Conservation (phyloP, 2,113 vertebrate genomes). For the Synodontis membranacea region DNA sequence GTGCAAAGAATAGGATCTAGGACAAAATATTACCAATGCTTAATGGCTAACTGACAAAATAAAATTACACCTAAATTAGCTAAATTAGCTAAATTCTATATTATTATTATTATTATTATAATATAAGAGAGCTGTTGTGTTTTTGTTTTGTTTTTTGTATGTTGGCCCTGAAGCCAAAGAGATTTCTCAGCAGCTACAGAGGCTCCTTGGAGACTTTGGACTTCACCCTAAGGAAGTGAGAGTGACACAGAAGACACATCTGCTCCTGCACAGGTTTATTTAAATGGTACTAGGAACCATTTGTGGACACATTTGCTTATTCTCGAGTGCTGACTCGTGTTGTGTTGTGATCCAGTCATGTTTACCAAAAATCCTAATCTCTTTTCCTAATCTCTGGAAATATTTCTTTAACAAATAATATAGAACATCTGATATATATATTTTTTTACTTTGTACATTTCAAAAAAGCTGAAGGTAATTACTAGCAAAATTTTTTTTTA, state of each 20-base stretch:
- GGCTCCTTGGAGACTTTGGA: not conserved
- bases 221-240: not conserved
- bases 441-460: not conserved
- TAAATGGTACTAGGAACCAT: not conserved
- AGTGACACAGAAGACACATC: not conserved
- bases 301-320: not conserved
- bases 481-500: not conserved
- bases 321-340: not conserved
- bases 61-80: not conserved
- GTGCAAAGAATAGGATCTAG: not conserved
- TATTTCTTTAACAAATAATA: not conserved
- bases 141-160: not conserved
- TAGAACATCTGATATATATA: not conserved
- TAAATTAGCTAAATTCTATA: too few species aligned
- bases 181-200: not conserved
- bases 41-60: not conserved
- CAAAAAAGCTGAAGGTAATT: not conserved
- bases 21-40: not conserved
- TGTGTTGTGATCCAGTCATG: not conserved
- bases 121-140: not conserved
- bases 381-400: not conserved
- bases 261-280: not conserved
- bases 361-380: not conserved
- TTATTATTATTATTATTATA: too few species aligned
- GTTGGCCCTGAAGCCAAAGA: not conserved